phyloP scores from a whole-genome alignment of 1,140 invertebrate genomes.

The Lepidurus apus region DNA sequence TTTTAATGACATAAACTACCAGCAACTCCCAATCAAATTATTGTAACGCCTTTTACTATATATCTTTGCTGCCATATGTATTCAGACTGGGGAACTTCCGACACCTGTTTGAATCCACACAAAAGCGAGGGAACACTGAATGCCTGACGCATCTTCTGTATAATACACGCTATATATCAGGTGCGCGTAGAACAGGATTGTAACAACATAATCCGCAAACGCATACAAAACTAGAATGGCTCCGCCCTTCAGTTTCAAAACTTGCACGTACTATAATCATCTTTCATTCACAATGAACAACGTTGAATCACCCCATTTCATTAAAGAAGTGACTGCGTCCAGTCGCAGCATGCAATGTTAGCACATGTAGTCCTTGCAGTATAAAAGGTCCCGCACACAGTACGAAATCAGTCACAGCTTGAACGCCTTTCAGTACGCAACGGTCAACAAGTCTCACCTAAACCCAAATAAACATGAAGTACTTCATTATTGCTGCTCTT shows the following conservation, averaged over 20 bases:
- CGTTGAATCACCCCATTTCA: too few relatives aligned
- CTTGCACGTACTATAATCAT: not conserved
- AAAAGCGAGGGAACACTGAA: not conserved
- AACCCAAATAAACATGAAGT: not conserved
- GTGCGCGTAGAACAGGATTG: not conserved
- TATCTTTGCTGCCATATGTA: not conserved
- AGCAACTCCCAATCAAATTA: not conserved
- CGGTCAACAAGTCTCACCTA: not conserved
- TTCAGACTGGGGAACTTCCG: not conserved
- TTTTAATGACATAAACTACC: too few relatives aligned
- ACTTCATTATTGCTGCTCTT: slow-evolving; percentile 8
- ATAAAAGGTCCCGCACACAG: not conserved
- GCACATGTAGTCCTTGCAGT: not conserved
- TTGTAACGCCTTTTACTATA: not conserved
- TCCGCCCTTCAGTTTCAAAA: not conserved
- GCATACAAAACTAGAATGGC: not conserved
- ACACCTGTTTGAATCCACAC: not conserved
- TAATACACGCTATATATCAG: not conserved
- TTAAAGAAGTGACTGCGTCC: too few relatives aligned
- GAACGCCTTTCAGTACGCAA: not conserved
- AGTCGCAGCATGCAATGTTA: not conserved
- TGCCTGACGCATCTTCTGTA: not conserved
- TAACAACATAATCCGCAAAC: not conserved
- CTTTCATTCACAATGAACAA: not conserved
- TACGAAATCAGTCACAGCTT: not conserved